Base-by-base conservation (phyloP, 2,888 invertebrate genomes). In the Tigriopus californicus region DNA sequence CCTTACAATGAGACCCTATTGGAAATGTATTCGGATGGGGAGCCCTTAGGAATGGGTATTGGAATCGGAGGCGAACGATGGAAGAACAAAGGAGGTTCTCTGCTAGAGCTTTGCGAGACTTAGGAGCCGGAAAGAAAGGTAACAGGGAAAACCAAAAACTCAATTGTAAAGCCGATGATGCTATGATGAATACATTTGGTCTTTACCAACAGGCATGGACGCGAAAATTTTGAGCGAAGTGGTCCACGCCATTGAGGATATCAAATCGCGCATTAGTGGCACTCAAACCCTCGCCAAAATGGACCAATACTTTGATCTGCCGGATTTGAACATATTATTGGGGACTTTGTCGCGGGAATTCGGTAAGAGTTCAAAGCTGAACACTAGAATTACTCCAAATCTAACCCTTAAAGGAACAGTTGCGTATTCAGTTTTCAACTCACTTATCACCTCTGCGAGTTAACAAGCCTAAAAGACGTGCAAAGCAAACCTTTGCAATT, bases 281-380 rank as follows among this genome's bases (percentile, higher is more conserved):
- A 40, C 18, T 8, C 40, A n/a, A 13, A 22, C 1, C 10, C 40
- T 54, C 8, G 18, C 18, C 13, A 5, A 54, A 18, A 41, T 41
- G 15, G 41, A 41, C 18, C 33, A 18, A n/a, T 54, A 54, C 15
- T 54, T 54, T 54, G 54, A 54, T 33, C 18, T 54, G 24, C 54
- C 54, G 2, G 41, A 33, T 22, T 15, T 54, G 40, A 54, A 54
- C 41, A 41, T 54, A 4, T 40, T 54, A n/a, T n/a, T n/a, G n/a
- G n/a, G n/a, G n/a, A n/a, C n/a, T n/a, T n/a, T 41, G 54, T 54
- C 3, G 54, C 52, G 11, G 52, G 52, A 22, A 52, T 24, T 15
- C 33, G 33, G 33, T 33, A 33, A 33, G 33, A 8, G 4, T 33
- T 8, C 8, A n/a, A n/a, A n/a, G n/a, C n/a, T n/a, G n/a, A n/a